Base-by-base conservation (phyloP, 2,888 invertebrate genomes). In the Nowickia ferox region DNA sequence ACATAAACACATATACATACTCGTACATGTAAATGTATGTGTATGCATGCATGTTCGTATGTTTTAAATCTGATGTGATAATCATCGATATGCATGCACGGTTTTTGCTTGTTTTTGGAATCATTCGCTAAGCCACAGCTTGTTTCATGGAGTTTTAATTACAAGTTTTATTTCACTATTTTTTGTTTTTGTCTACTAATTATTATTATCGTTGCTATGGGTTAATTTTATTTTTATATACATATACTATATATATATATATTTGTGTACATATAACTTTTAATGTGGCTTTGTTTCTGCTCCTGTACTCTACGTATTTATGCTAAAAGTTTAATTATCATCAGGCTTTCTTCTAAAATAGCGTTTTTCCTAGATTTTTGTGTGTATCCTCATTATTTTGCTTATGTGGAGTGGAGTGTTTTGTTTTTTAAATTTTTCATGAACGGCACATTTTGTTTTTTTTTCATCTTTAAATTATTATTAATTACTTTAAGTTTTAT, bases 391-490 rank as follows among this genome's bases (percentile, higher is more conserved):
- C 61, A 74, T 76, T 71, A 15, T 69, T 22, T 53, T 84, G 17
- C 15, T 17, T 81, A 40, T 84, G 78, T 48, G 76, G 63, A 76
- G 78, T 48, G 76, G 66, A 76, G 79, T 55, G 68, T 17, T 72
- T 87, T 71, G 19, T 75, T 75, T 65, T 55, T 38, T 51, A 9
- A 57, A 68, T 11, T 69, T 79, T 77, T 86, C 84, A 87, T 88
- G 87, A 88, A 87, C 78, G 87, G 86, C 86, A 84, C 78, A 81
- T 84, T 87, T 84, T 86, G 44, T 84, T 86, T 86, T 30, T 86
- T 30, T 68, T 69, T 44, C 51, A 77, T 75, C 19, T 66, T 82
- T 59, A 44, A 80, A 75, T 75, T 83, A 65, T 71, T 80, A 48
- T 75, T 75, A 81, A 65, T 71, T 80, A 61, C 71, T 76, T 46